A percentile compares a stretch with the other conserved stretches of the same genome.
Evolutionary conservation across 2,797 vertebrate species (phyloP).

Genomic region (Sus cebifrons): DNA sequence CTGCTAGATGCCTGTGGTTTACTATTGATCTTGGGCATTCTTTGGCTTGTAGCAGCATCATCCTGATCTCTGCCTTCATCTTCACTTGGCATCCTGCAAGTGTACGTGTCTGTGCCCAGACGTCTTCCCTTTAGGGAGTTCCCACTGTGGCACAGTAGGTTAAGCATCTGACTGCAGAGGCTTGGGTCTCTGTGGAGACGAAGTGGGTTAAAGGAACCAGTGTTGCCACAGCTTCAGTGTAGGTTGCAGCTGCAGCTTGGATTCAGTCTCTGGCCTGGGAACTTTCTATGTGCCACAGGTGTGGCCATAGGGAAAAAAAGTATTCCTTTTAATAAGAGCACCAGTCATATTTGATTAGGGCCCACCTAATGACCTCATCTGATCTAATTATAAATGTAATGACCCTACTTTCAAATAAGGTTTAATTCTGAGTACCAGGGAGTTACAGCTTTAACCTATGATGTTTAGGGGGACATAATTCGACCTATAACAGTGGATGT

Average conservation of each 20-base stretch:
- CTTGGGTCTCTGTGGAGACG: too few relatives aligned
- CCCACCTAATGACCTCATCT: neutral
- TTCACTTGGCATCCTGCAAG: neutral
- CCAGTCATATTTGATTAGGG: neutral
- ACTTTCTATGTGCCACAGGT: too few relatives aligned
- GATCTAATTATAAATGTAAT: neutral
- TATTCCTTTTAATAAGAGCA: neutral
- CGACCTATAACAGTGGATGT: neutral
- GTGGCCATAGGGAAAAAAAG: too few relatives aligned
- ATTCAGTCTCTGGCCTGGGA: too few relatives aligned
- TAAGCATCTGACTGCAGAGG: too few relatives aligned
- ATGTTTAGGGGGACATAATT: neutral
- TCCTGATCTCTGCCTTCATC: neutral
- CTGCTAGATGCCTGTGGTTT: neutral
- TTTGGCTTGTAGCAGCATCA: neutral
- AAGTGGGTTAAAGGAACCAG: too few relatives aligned
- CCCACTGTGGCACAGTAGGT: too few relatives aligned
- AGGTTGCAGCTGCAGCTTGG: too few relatives aligned
- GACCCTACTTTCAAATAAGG: neutral
- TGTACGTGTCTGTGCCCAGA: neutral
- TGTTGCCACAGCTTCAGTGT: too few relatives aligned
- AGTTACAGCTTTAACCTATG: neutral
- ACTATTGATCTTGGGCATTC: neutral
- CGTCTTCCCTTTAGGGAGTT: neutral
- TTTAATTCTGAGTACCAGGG: neutral